A percentile compares a stretch with the other conserved stretches of the same genome.
phyloP scores from a whole-genome alignment of 1,140 invertebrate genomes.

The Polypedilum pembai region DNA sequence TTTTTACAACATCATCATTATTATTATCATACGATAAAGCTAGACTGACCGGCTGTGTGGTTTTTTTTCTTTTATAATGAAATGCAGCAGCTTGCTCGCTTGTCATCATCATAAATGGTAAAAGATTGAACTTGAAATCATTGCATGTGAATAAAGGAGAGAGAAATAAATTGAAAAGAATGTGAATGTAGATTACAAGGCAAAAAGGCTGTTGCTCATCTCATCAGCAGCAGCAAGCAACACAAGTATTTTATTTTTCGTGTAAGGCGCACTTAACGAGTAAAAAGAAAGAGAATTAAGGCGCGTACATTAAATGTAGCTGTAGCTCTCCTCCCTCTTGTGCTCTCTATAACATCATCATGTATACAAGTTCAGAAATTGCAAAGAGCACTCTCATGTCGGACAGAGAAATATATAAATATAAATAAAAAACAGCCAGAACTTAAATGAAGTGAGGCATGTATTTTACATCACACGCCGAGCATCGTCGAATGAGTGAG shows the following conservation, averaged over 20 bases:
- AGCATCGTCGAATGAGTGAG: background rate
- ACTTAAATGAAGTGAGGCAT: conserved; percentile 17
- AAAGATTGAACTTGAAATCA: conserved; percentile 14
- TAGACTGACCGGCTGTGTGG: background rate
- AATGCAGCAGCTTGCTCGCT: background rate
- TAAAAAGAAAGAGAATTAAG: background rate
- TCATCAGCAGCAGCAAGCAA: background rate
- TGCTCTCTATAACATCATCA: too few species aligned
- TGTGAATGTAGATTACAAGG: conserved; percentile 12
- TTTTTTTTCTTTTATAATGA: conserved; percentile 18
- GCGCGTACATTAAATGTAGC: background rate
- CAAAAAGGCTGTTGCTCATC: background rate
- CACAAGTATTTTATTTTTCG: background rate
- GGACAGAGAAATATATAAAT: background rate
- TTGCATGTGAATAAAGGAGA: background rate
- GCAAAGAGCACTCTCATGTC: background rate
- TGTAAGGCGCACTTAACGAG: background rate
- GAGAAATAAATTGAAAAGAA: background rate
- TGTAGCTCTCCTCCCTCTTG: too few species aligned
- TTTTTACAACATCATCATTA: conserved; percentile 6
- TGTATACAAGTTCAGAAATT: background rate
- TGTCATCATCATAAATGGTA: conserved; percentile 12
- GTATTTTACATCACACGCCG: conserved; percentile 8
- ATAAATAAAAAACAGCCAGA: background rate
- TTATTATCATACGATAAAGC: background rate